phyloP scores from a whole-genome alignment of 2,888 invertebrate species.

The Minunthozetes semirufus region DNA sequence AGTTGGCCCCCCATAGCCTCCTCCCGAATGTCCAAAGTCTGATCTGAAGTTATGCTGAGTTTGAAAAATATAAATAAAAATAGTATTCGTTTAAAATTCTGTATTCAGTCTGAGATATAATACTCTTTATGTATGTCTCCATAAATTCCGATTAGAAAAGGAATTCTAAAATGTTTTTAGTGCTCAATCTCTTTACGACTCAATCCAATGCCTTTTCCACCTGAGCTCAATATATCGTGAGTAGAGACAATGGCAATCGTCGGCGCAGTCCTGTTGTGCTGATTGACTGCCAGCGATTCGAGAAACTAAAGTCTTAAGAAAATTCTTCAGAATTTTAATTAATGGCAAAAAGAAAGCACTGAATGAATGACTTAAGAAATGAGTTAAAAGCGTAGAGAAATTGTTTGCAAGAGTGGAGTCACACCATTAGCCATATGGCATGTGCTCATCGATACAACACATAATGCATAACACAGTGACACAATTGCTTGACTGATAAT shows the following conservation, averaged over 20 bases:
- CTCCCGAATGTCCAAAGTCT: neutral
- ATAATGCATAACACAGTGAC: constrained; percentile 22
- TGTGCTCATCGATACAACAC: constrained; percentile 7
- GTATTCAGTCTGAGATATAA: neutral
- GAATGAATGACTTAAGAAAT: constrained; percentile 26
- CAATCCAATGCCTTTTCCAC: neutral
- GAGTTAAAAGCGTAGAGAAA: constrained; percentile 6
- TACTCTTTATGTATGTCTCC: neutral
- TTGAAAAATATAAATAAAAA: neutral
- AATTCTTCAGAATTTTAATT: constrained; percentile 23
- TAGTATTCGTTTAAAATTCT: neutral
- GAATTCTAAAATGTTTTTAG: neutral
- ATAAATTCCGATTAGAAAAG: neutral
- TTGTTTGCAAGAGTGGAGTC: constrained; percentile 6
- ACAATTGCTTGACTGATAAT: constrained; percentile 33
- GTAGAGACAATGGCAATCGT: neutral
- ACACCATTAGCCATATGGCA: constrained; percentile 15
- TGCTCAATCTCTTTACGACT: neutral
- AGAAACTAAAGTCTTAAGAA: neutral
- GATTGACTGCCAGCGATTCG: neutral
- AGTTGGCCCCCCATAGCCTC: neutral
- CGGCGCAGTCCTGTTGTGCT: neutral
- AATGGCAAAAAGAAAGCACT: constrained; percentile 7
- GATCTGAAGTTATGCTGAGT: neutral
- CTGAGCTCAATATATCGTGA: neutral